Base-by-base conservation (phyloP, 2,888 invertebrate species). In the Dasysyrphus albostriatus region DNA sequence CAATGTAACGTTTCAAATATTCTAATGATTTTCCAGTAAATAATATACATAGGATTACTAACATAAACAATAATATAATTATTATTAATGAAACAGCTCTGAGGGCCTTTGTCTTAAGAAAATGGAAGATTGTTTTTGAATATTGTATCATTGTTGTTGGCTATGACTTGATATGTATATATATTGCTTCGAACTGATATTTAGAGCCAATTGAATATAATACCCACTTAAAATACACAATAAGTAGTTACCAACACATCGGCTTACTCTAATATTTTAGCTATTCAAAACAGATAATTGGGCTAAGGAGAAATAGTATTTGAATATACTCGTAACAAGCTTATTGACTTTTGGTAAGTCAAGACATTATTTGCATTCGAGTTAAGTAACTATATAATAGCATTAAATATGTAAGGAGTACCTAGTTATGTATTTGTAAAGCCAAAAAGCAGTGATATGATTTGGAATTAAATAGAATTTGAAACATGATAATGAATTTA, bases 321-420 rank as follows among this genome's bases (percentile, higher is more conserved):
- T 32, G 32, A 32, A 56, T 8, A n/a, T n/a, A n/a, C n/a, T n/a
- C n/a, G n/a, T n/a, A 58, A 58, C 1, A 16, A 10, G 58, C 34
- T 58, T 58, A 58, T 58, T 58, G 58, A 58, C 58, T 58, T 58
- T n/a, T 58, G 16, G 34, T 16, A 37, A 56, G 34, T 16, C n/a
- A 34, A 56, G 56, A 10, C 3, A 24, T 24, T 24, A 24, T 24
- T 34, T 9, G 9, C n/a, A 2, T 56, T 56, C 5, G 2, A 16
- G 32, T 1, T 24, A 24, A 24, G 24, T 24, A 24, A 1, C 24
- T 24, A 24, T 24, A 56, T 56, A 16, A 56, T 16, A 16, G 4
- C 58, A 58, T 58, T 34, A 1, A 37, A 34, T 24, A 24, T 24
- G 24, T 24, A 24, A 24, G 24, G 5, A 34, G 32, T 58, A n/a